phyloP scores from a whole-genome alignment of 1,140 invertebrate species.

The Leguminivora glycinivorella region DNA sequence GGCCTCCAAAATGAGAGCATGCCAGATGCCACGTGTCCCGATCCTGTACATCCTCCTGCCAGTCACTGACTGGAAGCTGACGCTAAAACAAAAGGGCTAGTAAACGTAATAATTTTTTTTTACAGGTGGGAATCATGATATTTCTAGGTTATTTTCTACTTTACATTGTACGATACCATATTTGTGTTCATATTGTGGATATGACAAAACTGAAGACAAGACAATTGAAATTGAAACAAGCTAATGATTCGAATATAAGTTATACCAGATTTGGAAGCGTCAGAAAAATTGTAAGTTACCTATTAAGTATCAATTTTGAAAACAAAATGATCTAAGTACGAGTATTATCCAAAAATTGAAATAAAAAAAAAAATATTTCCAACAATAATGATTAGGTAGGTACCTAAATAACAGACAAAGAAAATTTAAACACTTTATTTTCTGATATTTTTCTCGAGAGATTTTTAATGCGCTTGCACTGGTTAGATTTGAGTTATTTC shows the following conservation, averaged over 20 bases:
- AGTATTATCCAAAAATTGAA: neutral
- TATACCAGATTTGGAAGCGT: conserved; percentile 32
- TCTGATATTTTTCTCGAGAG: too few species aligned
- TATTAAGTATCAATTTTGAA: neutral
- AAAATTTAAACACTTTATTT: too few species aligned
- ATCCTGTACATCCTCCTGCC: too few species aligned
- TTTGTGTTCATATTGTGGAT: conserved; percentile 70
- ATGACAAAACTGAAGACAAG: conserved; percentile 52
- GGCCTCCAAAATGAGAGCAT: too few species aligned
- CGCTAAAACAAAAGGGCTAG: too few species aligned
- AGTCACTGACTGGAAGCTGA: too few species aligned
- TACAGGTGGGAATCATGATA: conserved; percentile 69
- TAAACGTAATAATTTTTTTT: conserved; percentile 27
- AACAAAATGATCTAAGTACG: neutral
- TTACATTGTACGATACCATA: conserved; percentile 64
- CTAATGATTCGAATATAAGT: conserved; percentile 11
- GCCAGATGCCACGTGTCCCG: too few species aligned
- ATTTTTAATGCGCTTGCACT: too few species aligned
- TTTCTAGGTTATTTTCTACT: conserved; percentile 69
- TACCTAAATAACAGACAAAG: too few species aligned
- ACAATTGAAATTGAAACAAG: conserved; percentile 32
- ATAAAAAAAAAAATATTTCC: too few species aligned
- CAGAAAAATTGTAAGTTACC: neutral
- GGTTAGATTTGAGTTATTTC: too few species aligned
- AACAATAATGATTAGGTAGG: too few species aligned